Evolutionary conservation across 2,888 invertebrate species (phyloP).

Genomic region (Andrena marginata): DNA sequence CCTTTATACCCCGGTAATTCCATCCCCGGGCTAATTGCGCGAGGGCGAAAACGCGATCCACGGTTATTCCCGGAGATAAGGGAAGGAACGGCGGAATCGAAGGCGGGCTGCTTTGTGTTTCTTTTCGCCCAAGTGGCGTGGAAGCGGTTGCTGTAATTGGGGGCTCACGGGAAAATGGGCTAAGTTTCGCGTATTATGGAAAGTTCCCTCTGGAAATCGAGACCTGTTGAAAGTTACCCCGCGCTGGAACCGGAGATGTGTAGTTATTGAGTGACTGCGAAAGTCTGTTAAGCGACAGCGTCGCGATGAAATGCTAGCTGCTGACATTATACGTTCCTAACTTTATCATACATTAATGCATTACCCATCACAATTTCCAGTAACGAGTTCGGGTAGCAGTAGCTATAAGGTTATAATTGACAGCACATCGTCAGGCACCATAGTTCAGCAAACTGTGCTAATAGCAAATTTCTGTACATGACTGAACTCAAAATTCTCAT

Average conservation of each 20-base stretch:
- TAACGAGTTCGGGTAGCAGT: too few relatives aligned
- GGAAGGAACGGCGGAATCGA: background rate
- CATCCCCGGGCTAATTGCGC: background rate
- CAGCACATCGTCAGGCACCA: too few relatives aligned
- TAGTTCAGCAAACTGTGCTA: too few relatives aligned
- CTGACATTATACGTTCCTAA: background rate
- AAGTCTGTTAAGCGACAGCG: background rate
- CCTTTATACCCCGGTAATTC: background rate
- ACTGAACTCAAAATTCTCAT: too few relatives aligned
- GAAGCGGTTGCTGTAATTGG: slow-evolving; percentile 1
- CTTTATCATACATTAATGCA: background rate
- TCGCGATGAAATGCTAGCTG: background rate
- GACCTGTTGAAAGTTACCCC: background rate
- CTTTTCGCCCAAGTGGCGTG: background rate
- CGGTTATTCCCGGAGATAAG: slow-evolving; percentile 4
- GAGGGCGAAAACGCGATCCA: slow-evolving; percentile 3
- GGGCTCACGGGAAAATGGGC: background rate
- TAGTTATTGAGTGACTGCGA: background rate
- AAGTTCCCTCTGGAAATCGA: background rate
- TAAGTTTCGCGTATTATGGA: background rate
- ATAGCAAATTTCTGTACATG: too few relatives aligned
- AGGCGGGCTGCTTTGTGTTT: slow-evolving; percentile 10
- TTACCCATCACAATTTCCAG: too few relatives aligned
- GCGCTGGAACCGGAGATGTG: background rate
- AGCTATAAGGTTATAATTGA: too few relatives aligned